Base-by-base conservation (phyloP, 2,888 invertebrate species). In the Euplexia lucipara region DNA sequence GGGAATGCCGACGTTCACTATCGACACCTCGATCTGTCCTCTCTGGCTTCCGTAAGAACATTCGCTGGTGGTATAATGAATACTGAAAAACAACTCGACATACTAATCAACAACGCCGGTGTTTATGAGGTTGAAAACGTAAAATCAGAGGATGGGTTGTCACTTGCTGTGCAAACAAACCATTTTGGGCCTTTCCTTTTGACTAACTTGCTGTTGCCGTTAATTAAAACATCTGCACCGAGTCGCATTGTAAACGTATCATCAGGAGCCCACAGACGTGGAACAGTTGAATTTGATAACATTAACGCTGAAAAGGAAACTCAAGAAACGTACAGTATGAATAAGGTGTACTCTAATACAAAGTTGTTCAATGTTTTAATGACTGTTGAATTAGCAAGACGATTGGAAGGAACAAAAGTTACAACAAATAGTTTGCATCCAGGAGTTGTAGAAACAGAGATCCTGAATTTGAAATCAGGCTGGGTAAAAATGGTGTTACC, bases 341-440 rank as follows among this genome's bases (percentile, higher is more conserved):
- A 16, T 20, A 56, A 68, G 37, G 71, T 83, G 3, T 90, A 90
- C 48, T 18, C 32, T 78, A 96, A 96, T 0, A 97, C 97, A 0
- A 98, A 98, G 86, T 96, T 97, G 75, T 97, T 97, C 47, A 97
- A 98, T 82, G 96, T 98, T 69, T 96, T 97, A 62, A 98, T 97
- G 84, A 96, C 97, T 0, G 88, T 96, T 32, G 98, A 98, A 90
- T 89, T 98, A 70, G 96, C 97, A 4, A 95, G 96, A 59, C 95
- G 96, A 58, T 88, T 98, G 54, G 95, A 97, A 84, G 97, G 96
- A 3, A 96, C 97, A 1, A 96, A 96, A 20, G 96, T 98, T 0
- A 97, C 97, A 0, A 97, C 96, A 0, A 98, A 98, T 86, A 97
- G 97, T 81, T 92, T 98, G 57, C 98, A 98, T 92, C 98, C 98